A percentile compares a stretch with the other conserved stretches of the same genome.
Conservation (phyloP, 2,888 invertebrate species). For the Perizoma affinitatum region DNA sequence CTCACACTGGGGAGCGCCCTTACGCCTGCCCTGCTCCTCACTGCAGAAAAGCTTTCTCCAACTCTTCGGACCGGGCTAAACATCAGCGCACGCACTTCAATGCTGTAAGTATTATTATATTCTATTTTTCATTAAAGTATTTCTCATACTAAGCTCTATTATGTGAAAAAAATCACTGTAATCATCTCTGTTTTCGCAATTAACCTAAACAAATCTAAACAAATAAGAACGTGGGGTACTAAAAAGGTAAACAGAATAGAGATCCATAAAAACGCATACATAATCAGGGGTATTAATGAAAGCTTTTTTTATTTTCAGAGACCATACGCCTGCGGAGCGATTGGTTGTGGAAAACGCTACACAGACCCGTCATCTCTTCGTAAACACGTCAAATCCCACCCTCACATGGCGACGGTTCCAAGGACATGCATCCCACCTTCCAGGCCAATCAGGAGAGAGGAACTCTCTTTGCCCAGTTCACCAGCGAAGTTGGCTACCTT, state of each 20-base stretch:
- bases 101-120: conserved; percentile 88
- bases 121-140: too few species aligned
- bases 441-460: conserved; percentile 62
- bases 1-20: conserved; percentile 98
- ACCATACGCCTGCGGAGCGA: conserved; percentile 95
- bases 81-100: conserved; percentile 99
- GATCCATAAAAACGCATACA: too few species aligned
- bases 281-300: too few species aligned
- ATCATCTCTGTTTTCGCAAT: too few species aligned
- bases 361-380: conserved; percentile 97
- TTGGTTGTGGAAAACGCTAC: conserved; percentile 95
- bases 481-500: conserved; percentile 74
- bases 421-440: conserved; percentile 68
- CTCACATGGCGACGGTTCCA: conserved; percentile 70
- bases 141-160: too few species aligned
- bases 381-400: conserved; percentile 95
- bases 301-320: conserved; percentile 83
- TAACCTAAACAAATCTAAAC: too few species aligned
- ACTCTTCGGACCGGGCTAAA: conserved; percentile 99
- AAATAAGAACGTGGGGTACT: too few species aligned
- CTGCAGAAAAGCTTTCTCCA: conserved; percentile 98
- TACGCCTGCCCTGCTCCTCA: conserved; percentile 97
- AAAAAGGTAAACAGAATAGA: too few species aligned
- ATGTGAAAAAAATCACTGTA: too few species aligned
- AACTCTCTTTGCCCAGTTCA: conserved; percentile 71